Evolutionary conservation across 2,113 vertebrate genomes (phyloP), one percentile per base, ranked within the genome.

Genomic region (Rhynchomys soricoides): DNA sequence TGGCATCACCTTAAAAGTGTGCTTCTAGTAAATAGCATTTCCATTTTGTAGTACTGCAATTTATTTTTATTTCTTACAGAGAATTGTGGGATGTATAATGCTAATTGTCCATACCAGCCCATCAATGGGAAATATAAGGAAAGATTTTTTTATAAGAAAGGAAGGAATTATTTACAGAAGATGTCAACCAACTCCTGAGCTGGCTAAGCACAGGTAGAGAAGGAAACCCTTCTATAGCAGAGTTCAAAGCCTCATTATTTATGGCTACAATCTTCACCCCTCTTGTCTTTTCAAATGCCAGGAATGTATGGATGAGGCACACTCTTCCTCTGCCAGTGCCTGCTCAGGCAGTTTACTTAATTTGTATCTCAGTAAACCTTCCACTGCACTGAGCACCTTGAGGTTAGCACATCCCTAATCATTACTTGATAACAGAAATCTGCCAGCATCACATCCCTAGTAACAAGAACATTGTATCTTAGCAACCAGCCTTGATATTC

Each of bases 351-450:
- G 98, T 99, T 99, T 99, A 98, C 99, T 99, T 99, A 99, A 98
- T 99, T 99, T 99, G 97, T 98, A 98, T 98, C 98, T 99, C 98
- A 96, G 99, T 99, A 98, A 99, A 99, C 99, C 99, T 99, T 99
- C 98, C 99, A 98, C 98, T 98, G 99, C 99, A 99, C 99, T 48
- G 96, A 99, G 99, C 99, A 99, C 99, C 99, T 99, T 99, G 99
- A 99, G 99, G 99, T 99, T 99, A 98, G 99, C 99, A 99, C 99
- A 99, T 99, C 99, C 99, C 99, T 99, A 99, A 99, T 99, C 99
- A 99, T 99, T 99, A 99, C 99, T 99, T 99, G 99, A 99, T 99
- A 99, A 99, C 99, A 99, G 98, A 99, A 99, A 99, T 99, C 99
- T 99, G 99, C 98, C 98, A 99, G 99, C 99, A 99, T 99, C 98